These are phyloP conservation scores for Xylocopa sonorina DNA, from an alignment of 1,140 invertebrate species.

Conservation along the genomic window DNA sequence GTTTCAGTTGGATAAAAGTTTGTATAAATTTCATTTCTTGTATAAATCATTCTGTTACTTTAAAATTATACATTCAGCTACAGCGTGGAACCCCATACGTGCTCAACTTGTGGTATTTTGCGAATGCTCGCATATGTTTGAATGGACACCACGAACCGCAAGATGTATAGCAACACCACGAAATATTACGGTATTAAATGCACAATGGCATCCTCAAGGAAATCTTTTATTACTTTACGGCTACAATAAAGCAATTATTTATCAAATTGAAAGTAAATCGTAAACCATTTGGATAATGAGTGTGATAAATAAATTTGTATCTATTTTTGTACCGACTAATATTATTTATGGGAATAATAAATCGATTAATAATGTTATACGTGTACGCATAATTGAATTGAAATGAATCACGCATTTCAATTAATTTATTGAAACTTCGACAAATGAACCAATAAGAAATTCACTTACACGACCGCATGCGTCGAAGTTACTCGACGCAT, in stretches of 20 bases:
- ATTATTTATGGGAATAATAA: not conserved
- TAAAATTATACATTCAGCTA: slow-evolving; percentile 55
- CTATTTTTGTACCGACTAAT: not conserved
- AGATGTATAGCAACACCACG: slow-evolving; percentile 65
- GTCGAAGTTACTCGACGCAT: too few species aligned
- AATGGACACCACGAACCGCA: slow-evolving; percentile 72
- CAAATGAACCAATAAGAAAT: too few species aligned
- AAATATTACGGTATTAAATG: slow-evolving; percentile 72
- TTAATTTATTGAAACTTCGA: not conserved
- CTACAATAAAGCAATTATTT: slow-evolving; percentile 70
- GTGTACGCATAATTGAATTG: not conserved
- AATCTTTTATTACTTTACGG: slow-evolving; percentile 71
- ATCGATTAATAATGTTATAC: not conserved
- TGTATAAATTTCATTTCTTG: not conserved
- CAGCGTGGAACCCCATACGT: slow-evolving; percentile 72
- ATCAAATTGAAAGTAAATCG: slow-evolving; percentile 42
- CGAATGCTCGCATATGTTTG: slow-evolving; percentile 70
- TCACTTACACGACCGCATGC: too few species aligned
- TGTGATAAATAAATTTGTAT: not conserved
- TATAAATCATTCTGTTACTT: not conserved
- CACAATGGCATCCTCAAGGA: slow-evolving; percentile 71
- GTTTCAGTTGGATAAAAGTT: not conserved
- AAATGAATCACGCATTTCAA: not conserved
- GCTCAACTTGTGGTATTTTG: slow-evolving; percentile 71
- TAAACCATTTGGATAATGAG: slow-evolving; percentile 1